Conservation (phyloP, 2,113 vertebrate species). For the Uria lomvia region DNA sequence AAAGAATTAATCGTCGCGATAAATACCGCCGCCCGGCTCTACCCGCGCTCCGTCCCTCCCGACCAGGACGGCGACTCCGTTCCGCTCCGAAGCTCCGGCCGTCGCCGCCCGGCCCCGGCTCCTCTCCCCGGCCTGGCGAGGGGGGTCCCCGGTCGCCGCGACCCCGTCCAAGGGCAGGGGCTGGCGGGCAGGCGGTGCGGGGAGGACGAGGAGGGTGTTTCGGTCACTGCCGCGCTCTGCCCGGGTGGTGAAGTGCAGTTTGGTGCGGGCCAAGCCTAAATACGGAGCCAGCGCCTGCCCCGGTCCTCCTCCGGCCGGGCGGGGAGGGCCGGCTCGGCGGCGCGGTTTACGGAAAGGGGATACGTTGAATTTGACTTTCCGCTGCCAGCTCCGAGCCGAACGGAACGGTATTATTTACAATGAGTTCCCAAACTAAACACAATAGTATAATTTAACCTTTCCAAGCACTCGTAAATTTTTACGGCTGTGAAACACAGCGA, state of each 20-base stretch:
- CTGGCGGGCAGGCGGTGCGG: not conserved
- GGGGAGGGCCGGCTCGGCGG: not conserved
- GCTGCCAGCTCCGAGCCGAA: conserved; percentile 6
- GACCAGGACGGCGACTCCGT: not conserved
- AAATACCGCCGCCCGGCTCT: not conserved
- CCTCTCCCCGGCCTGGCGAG: not conserved
- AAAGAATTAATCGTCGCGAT: conserved; percentile 7
- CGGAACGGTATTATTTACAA: conserved; percentile 73
- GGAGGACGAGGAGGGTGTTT: not conserved
- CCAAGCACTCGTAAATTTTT: conserved; percentile 81
- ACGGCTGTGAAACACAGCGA: conserved; percentile 72
- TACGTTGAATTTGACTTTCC: conserved; percentile 69
- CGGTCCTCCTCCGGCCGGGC: not conserved
- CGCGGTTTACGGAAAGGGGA: not conserved
- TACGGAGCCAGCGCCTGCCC: not conserved
- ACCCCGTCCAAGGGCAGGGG: conserved; percentile 15
- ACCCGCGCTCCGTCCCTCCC: not conserved
- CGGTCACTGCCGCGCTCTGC: conserved; percentile 15
- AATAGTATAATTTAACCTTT: conserved; percentile 83
- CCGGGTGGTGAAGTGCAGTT: conserved; percentile 8
- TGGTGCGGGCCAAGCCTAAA: not conserved
- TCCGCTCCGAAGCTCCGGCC: not conserved
- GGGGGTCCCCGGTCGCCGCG: not conserved
- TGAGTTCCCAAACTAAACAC: conserved; percentile 76
- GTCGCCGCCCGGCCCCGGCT: not conserved